Base-by-base conservation (phyloP, 1,140 invertebrate genomes). In the Pseudomyrmex concolor region DNA sequence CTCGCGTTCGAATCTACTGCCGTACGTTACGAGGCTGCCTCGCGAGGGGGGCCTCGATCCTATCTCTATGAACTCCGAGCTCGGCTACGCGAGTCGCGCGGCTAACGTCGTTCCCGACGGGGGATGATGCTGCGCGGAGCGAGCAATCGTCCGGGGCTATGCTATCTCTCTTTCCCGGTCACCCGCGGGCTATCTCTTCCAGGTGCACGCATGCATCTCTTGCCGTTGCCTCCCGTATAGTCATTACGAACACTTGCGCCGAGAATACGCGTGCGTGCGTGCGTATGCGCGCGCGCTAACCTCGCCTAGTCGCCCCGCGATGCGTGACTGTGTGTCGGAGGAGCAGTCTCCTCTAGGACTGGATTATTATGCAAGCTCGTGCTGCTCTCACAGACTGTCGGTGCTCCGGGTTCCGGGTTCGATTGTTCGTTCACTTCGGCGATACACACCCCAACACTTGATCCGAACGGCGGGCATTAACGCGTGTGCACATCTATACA, bases 351-450 rank as follows among this genome's bases (percentile, higher is more conserved):
- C 50, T 34, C 34, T 34, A 34, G 34, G 34, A 34, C 45, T 76
- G 83, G 89, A 91, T 91, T 89, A 91, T 91, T 90, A 91, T 90
- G 89, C 91, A 89, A 87, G 83, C 83, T 62, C 62, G 86, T 80
- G 81, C 66, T 62, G 17, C 74, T 77, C 68, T 76, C 43, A 50
- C 85, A 43, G 19, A 0, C 19, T 83, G 71, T 70, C 66, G 72
- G 60, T 74, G 59, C 85, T 83, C 68, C 62, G 59, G 88, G 89
- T 90, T 89, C 88, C 90, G 89, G 91, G 89, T 92, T 86, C 87
- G 90, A 92, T 91, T 91, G 91, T 89, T 90, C 86, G 66, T 86
- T 78, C 43, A 63, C 60, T 80, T 86, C 45, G 70, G 71, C 57
- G 77, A 25, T 50, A 54, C 43, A 54, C 63, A 70, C 54, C 59